These are phyloP conservation scores for Globia sparganii DNA, from an alignment of 2,888 invertebrate species.

Conservation along the genomic window DNA sequence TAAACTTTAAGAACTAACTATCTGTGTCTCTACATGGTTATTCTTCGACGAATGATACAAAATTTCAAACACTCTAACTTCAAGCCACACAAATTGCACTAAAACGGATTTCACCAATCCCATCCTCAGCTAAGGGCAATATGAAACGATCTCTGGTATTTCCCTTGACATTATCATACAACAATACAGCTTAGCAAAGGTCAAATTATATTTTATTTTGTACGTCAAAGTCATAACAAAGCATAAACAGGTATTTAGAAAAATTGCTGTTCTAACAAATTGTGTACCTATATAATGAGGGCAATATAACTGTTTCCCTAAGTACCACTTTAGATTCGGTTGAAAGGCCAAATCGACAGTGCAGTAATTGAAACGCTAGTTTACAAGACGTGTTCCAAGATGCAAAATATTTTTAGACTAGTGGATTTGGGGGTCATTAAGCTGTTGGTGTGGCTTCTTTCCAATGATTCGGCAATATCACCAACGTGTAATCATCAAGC, in stretches of 20 bases:
- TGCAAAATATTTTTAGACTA: background rate
- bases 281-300: constrained; percentile 5
- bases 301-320: constrained; percentile 6
- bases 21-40: background rate
- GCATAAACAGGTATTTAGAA: constrained; percentile 41
- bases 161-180: constrained; percentile 80
- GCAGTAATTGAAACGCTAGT: background rate
- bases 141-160: constrained; percentile 70
- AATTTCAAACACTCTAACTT: constrained; percentile 31
- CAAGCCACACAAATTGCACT: constrained; percentile 33
- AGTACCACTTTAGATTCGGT: constrained; percentile 5
- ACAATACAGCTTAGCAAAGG: constrained; percentile 70
- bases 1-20: constrained; percentile 6
- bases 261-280: constrained; percentile 23
- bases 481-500: background rate
- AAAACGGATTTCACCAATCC: constrained; percentile 54
- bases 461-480: no score
- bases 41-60: constrained; percentile 21
- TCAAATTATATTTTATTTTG: constrained; percentile 67
- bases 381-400: constrained; percentile 8
- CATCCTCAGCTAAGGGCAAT: constrained; percentile 59
- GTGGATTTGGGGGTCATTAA: background rate
- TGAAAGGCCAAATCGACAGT: constrained; percentile 8
- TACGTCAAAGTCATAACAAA: constrained; percentile 56
- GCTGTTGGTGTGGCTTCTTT: background rate